These are phyloP conservation scores for Tiaroga cobitis DNA, from an alignment of 2,797 vertebrate species.

Conservation along the genomic window DNA sequence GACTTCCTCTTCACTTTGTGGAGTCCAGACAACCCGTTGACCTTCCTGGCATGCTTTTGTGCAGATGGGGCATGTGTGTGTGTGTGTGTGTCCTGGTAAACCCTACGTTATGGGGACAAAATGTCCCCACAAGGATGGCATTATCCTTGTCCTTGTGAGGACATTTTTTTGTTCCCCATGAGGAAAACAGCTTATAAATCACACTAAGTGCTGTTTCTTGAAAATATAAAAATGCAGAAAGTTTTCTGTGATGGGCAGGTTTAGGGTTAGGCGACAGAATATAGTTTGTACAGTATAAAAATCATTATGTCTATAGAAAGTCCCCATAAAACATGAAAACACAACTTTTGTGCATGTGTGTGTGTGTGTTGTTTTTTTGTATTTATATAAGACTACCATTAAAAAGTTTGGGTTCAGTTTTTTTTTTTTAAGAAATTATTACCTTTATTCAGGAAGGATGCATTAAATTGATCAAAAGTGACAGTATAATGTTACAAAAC, in stretches of 20 bases:
- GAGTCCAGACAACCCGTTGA: conserved; percentile 39
- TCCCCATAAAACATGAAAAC: neutral
- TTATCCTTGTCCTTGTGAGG: too few species aligned
- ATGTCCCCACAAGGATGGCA: neutral
- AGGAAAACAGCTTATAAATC: too few species aligned
- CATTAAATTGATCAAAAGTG: neutral
- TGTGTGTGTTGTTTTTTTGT: neutral
- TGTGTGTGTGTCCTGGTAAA: neutral
- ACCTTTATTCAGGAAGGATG: neutral
- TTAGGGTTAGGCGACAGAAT: neutral
- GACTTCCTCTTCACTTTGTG: conserved; percentile 44
- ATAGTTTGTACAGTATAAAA: neutral
- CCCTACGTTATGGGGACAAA: neutral
- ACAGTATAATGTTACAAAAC: neutral
- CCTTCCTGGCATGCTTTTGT: conserved; percentile 28
- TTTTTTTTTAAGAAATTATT: neutral
- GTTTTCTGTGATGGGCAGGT: neutral
- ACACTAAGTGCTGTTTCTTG: neutral
- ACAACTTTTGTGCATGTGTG: neutral
- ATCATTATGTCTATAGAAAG: neutral
- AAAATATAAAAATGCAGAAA: neutral
- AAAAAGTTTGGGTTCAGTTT: neutral
- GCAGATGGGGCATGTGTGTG: conserved; percentile 17
- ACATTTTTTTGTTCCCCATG: too few species aligned
- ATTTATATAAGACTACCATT: too few species aligned